phyloP scores from a whole-genome alignment of 64 coral and sea anemone genomes.

The Porites australiensis region DNA sequence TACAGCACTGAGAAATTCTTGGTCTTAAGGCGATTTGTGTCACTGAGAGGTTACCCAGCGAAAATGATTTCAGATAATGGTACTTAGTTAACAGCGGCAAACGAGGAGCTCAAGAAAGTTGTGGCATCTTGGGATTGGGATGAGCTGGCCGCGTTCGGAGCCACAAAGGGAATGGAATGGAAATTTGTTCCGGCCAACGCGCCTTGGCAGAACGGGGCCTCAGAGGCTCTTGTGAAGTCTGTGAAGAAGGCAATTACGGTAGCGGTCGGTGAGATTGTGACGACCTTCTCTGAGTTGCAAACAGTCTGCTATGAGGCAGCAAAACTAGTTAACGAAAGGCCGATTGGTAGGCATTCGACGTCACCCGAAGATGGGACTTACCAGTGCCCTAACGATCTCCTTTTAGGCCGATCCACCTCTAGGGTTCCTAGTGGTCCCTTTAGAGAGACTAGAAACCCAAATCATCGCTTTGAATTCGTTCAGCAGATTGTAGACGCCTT shows the following conservation, averaged over 20 bases:
- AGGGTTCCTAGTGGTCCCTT: constrained; percentile 65
- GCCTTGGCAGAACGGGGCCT: constrained; percentile 61
- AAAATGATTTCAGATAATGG: no score
- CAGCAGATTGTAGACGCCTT: constrained; percentile 40
- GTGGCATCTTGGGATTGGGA: no score
- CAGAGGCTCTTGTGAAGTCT: constrained; percentile 63
- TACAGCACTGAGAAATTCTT: constrained; percentile 48
- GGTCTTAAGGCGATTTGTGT: constrained; percentile 42
- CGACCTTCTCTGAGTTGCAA: constrained; percentile 56
- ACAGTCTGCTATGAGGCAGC: constrained; percentile 59
- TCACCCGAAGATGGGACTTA: constrained; percentile 38
- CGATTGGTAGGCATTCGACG: constrained; percentile 45
- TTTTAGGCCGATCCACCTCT: constrained; percentile 35
- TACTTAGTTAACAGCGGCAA: no score
- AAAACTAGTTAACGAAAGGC: constrained; percentile 64
- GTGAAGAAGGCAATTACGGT: constrained; percentile 54
- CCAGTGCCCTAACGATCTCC: constrained; percentile 48
- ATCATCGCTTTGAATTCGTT: constrained; percentile 49
- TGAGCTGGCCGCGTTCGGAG: no score
- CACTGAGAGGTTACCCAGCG: background rate
- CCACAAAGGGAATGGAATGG: no score
- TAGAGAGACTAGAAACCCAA: constrained; percentile 1
- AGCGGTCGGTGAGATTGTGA: constrained; percentile 32
- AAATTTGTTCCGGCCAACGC: no score
- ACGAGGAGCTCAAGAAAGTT: no score